A percentile compares a stretch with the other conserved stretches of the same genome.
Evolutionary conservation across 2,888 invertebrate genomes (phyloP).

Genomic region (Anthophora plumipes): DNA sequence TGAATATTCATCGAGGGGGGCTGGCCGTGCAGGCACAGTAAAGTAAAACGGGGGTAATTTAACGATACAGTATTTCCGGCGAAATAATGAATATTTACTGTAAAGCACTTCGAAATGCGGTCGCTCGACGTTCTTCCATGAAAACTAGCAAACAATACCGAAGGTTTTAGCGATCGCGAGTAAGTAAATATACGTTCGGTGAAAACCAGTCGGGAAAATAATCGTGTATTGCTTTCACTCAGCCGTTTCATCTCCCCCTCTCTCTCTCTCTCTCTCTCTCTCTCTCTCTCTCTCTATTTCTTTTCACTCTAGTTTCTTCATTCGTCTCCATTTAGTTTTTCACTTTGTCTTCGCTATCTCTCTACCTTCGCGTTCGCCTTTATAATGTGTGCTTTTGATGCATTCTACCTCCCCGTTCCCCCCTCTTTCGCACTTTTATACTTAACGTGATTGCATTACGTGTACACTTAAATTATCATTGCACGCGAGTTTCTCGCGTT

Average conservation of each 20-base stretch:
- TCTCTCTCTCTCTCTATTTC: neutral
- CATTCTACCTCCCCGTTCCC: conserved; percentile 37
- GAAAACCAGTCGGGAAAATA: conserved; percentile 38
- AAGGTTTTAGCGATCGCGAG: conserved; percentile 1
- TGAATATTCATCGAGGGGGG: conserved; percentile 37
- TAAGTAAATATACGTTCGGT: conserved; percentile 31
- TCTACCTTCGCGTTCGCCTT: neutral
- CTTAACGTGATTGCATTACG: conserved; percentile 69
- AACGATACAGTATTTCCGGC: neutral
- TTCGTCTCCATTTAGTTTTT: too few species aligned
- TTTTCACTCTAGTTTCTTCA: too few species aligned
- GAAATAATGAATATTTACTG: conserved; percentile 25
- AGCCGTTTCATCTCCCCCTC: conserved; percentile 21
- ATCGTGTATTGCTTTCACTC: conserved; percentile 58
- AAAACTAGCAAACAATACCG: neutral
- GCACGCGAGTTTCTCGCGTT: conserved; percentile 38
- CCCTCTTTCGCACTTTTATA: conserved; percentile 21
- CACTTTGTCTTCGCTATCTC: too few species aligned
- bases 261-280: conserved; percentile 12
- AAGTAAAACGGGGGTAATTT: conserved; percentile 19
- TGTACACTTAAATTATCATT: conserved; percentile 69
- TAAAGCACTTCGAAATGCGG: neutral
- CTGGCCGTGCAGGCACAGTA: neutral
- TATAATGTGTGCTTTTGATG: conserved; percentile 7
- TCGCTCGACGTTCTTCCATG: neutral